A percentile compares a stretch with the other conserved stretches of the same genome.
Evolutionary conservation across 2,113 vertebrate genomes (phyloP).

Genomic region (Varanus komodoensis): DNA sequence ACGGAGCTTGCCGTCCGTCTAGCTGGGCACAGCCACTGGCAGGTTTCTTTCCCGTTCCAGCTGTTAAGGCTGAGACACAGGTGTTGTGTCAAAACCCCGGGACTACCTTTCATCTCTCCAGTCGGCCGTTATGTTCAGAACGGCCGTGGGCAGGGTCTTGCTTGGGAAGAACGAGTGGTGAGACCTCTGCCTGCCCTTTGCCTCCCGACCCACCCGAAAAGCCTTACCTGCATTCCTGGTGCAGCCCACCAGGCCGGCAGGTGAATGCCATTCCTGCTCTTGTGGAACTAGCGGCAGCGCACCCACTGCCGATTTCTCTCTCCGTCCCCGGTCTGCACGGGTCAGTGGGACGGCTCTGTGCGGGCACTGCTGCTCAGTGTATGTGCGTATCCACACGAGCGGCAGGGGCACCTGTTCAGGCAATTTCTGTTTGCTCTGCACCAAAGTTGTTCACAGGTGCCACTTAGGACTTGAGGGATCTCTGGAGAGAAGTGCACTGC

Average conservation of each 20-base stretch:
- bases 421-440: background rate
- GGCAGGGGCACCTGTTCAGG: fast-evolving
- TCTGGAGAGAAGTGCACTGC: background rate
- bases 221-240: background rate
- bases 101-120: fast-evolving
- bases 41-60: background rate
- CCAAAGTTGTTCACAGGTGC: background rate
- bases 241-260: background rate
- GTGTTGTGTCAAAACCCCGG: background rate
- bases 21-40: background rate
- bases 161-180: background rate
- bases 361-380: background rate
- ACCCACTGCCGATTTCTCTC: background rate
- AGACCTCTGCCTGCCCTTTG: no score
- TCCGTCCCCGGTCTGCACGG: no score
- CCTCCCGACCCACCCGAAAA: background rate
- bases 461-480: background rate
- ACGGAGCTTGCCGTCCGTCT: background rate
- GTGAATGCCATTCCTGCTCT: no score
- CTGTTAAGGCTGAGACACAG: background rate
- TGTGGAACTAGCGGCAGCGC: background rate
- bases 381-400: background rate
- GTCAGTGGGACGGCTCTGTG: background rate
- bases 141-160: background rate
- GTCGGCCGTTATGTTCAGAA: background rate